A percentile compares a stretch with the other conserved stretches of the same genome.
These are phyloP conservation scores for Meloidogyne floridensis DNA, from an alignment of 1,140 invertebrate genomes.

Conservation along the genomic window DNA sequence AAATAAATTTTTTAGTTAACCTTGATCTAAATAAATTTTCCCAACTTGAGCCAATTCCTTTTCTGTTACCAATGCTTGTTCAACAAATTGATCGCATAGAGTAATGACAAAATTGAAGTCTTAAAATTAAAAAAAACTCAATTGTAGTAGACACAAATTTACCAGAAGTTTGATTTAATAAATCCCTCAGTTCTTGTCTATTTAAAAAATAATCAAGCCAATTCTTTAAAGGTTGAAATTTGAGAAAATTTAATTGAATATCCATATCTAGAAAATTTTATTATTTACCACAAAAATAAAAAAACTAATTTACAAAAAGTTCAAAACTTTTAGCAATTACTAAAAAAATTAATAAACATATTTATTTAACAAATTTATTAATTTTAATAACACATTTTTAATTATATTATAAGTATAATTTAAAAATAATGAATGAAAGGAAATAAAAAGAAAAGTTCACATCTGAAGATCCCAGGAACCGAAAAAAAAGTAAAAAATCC, in stretches of 20 bases:
- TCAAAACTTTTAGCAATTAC: not conserved
- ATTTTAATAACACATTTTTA: not conserved
- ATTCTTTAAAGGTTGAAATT: slow-evolving; percentile 35
- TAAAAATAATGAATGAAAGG: not conserved
- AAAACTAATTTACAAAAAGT: not conserved
- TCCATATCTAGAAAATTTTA: not conserved
- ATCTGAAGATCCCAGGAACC: not conserved
- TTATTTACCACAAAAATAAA: not conserved
- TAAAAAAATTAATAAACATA: not conserved
- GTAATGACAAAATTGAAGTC: slow-evolving; percentile 4
- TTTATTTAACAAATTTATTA: not conserved
- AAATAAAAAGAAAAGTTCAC: not conserved
- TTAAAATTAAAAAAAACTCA: not conserved
- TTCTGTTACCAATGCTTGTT: slow-evolving; percentile 35
- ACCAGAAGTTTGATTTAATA: slow-evolving; percentile 15
- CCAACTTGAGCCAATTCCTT: slow-evolving; percentile 27
- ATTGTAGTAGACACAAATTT: not conserved
- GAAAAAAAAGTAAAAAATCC: not conserved
- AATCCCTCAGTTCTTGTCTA: slow-evolving; percentile 29
- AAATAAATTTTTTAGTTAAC: slow-evolving; percentile 8
- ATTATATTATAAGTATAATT: not conserved
- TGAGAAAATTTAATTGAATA: slow-evolving; percentile 41
- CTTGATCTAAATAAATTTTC: slow-evolving; percentile 39
- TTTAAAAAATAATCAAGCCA: slow-evolving; percentile 44
- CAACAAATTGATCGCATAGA: slow-evolving; percentile 42